These are phyloP conservation scores for Euproctis similis DNA, from an alignment of 2,888 invertebrate species.

Conservation along the genomic window DNA sequence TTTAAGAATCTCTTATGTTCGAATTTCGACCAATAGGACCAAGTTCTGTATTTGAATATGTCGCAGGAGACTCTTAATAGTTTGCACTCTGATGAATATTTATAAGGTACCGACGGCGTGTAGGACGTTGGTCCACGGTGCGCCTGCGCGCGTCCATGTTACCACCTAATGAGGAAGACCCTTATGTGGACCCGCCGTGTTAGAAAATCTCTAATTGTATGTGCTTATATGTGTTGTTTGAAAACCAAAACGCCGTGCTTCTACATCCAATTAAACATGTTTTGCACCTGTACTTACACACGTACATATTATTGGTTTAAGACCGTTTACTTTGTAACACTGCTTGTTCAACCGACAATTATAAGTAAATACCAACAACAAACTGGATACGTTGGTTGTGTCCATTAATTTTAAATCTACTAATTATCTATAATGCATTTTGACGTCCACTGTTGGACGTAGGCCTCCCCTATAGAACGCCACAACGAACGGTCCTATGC, in stretches of 20 bases:
- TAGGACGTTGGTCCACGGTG: constrained; percentile 27
- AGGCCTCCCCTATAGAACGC: too few species aligned
- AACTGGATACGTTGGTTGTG: too few species aligned
- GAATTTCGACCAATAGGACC: too few species aligned
- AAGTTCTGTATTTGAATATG: too few species aligned
- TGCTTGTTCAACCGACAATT: constrained; percentile 17
- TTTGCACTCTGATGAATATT: constrained; percentile 62
- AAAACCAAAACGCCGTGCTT: constrained; percentile 52
- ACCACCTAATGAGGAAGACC: constrained; percentile 56
- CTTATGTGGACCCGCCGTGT: constrained; percentile 53
- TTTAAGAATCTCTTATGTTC: too few species aligned
- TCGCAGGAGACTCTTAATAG: constrained; percentile 53
- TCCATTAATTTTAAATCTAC: too few species aligned
- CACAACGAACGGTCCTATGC: too few species aligned
- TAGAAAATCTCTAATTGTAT: constrained; percentile 64
- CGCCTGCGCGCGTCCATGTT: constrained; percentile 41
- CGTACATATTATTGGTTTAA: constrained; percentile 19
- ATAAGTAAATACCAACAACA: constrained; percentile 12
- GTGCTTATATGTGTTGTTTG: constrained; percentile 56
- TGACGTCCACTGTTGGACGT: too few species aligned
- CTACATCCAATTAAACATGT: constrained; percentile 46
- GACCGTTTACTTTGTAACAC: constrained; percentile 16
- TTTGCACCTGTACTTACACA: constrained; percentile 28
- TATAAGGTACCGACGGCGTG: constrained; percentile 43
- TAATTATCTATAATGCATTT: too few species aligned